A percentile compares a stretch with the other conserved stretches of the same genome.
Conservation (phyloP, 2,113 vertebrate species). For the Bambusicola thoracicus region DNA sequence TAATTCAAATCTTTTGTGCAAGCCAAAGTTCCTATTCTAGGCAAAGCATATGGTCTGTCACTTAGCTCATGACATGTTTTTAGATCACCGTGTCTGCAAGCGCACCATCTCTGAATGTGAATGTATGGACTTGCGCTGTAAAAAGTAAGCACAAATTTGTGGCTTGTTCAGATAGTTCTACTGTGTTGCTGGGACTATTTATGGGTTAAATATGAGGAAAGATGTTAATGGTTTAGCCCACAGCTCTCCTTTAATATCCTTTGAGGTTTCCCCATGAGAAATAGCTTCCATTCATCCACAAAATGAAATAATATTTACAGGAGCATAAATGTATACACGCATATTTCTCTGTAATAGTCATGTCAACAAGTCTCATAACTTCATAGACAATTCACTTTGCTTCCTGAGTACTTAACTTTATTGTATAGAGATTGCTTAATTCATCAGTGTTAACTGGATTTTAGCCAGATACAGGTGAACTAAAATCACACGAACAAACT, state of each 20-base stretch:
- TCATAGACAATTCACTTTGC: conserved; percentile 19
- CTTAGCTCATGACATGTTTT: conserved; percentile 71
- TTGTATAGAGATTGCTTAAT: conserved; percentile 62
- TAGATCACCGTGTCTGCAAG: conserved; percentile 44
- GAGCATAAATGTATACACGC: not conserved
- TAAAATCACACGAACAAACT: not conserved
- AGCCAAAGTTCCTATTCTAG: conserved; percentile 65
- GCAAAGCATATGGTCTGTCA: conserved; percentile 66
- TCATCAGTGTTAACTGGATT: conserved; percentile 42
- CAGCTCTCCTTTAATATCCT: conserved; percentile 27
- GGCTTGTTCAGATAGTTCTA: not conserved
- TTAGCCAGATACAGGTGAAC: conserved; percentile 16
- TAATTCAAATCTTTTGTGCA: conserved; percentile 70
- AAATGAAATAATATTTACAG: conserved; percentile 36
- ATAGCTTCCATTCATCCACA: not conserved
- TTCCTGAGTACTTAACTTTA: conserved; percentile 30
- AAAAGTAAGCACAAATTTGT: not conserved
- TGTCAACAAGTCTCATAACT: conserved; percentile 22
- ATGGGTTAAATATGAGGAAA: conserved; percentile 11
- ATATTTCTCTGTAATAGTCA: conserved; percentile 32
- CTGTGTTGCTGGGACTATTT: not conserved
- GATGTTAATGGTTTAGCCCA: conserved; percentile 10
- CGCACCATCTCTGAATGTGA: conserved; percentile 40
- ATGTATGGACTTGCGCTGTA: not conserved
- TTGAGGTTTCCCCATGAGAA: conserved; percentile 53